Percentiles rank a stretch among this genome's conserved stretches.
phyloP scores from a whole-genome alignment of 1,140 invertebrate genomes.

The Drosophila sulfurigaster region DNA sequence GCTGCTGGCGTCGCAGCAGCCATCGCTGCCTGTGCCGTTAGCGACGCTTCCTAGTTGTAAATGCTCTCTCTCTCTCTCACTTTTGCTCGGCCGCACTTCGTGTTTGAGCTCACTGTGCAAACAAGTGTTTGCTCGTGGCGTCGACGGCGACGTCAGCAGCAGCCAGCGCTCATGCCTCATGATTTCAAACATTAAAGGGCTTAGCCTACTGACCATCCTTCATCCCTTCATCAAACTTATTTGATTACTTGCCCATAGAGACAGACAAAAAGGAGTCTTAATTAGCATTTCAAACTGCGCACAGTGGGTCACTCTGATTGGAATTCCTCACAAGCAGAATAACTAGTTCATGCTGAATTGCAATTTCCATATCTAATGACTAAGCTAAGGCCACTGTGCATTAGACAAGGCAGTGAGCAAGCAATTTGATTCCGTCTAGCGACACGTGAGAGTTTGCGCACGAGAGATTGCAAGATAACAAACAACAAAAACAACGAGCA shows the following conservation, averaged over 20 bases:
- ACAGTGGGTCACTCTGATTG: slow-evolving; percentile 40
- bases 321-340: neutral
- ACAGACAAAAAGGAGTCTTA: slow-evolving; percentile 57
- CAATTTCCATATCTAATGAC: neutral
- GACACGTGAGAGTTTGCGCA: slow-evolving; percentile 68
- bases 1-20: slow-evolving; percentile 8
- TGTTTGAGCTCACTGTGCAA: slow-evolving; percentile 70
- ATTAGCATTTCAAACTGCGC: slow-evolving; percentile 64
- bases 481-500: slow-evolving; percentile 41
- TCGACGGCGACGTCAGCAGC: slow-evolving; percentile 40
- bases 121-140: slow-evolving; percentile 79
- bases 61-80: slow-evolving; percentile 36
- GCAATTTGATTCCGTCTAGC: slow-evolving; percentile 18
- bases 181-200: slow-evolving; percentile 28
- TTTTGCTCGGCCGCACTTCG: slow-evolving; percentile 22
- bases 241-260: slow-evolving; percentile 53
- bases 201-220: slow-evolving; percentile 24
- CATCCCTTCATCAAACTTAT: slow-evolving; percentile 51
- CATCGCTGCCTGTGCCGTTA: slow-evolving; percentile 10
- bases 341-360: neutral
- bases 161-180: slow-evolving; percentile 26
- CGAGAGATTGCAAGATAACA: slow-evolving; percentile 56
- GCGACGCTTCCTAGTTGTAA: slow-evolving; percentile 73
- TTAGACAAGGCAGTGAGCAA: slow-evolving; percentile 17
- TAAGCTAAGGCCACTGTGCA: neutral